phyloP scores from a whole-genome alignment of 2,888 invertebrate genomes.

The Aethes cnicana region DNA sequence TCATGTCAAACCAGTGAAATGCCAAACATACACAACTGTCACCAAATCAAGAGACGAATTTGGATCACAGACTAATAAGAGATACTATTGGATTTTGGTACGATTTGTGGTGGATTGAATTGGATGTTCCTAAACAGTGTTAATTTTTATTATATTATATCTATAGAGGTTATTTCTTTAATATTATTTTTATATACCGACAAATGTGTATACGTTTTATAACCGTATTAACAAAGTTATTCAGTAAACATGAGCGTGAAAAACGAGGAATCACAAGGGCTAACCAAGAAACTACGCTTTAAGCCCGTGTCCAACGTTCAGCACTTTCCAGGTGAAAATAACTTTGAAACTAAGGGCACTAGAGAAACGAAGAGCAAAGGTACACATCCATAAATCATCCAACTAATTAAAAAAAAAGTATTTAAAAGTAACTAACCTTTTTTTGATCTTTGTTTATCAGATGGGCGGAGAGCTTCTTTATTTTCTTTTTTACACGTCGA shows the following conservation, averaged over 20 bases:
- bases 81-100: too few species aligned
- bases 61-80: too few species aligned
- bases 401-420: background rate
- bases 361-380: conserved; percentile 66
- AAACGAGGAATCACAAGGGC: conserved; percentile 67
- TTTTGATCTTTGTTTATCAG: conserved; percentile 50
- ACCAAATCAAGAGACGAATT: too few species aligned
- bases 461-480: conserved; percentile 72
- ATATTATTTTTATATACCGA: background rate
- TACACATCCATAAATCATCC: conserved; percentile 33
- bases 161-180: background rate
- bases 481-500: conserved; percentile 91
- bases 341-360: conserved; percentile 52
- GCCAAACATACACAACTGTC: too few species aligned
- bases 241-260: conserved; percentile 56
- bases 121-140: background rate
- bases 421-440: background rate
- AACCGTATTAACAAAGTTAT: background rate
- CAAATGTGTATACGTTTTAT: conserved; percentile 18
- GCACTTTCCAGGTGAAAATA: conserved; percentile 58
- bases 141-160: background rate
- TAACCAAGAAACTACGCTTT: conserved; percentile 74
- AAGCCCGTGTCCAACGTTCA: conserved; percentile 64
- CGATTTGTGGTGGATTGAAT: too few species aligned
- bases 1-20: too few species aligned